Evolutionary conservation across 2,888 invertebrate species (phyloP).

Genomic region (Darwinula stevensoni): DNA sequence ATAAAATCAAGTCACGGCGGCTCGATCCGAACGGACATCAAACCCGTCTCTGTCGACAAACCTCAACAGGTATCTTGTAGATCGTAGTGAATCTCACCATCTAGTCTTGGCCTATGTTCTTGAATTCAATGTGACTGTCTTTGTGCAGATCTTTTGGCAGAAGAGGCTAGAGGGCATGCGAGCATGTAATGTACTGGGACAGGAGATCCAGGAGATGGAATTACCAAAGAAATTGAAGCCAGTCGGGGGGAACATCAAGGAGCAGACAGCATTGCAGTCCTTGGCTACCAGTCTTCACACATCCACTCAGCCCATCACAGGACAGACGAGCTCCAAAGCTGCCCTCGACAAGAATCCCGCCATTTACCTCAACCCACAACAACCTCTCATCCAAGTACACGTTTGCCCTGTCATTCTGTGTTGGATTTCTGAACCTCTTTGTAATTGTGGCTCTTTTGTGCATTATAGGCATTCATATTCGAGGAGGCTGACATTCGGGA

Average conservation of each 20-base stretch:
- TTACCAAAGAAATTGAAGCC: slow-evolving; percentile 22
- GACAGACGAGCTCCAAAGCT: slow-evolving; percentile 52
- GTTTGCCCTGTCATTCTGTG: too few species aligned
- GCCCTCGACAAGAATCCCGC: slow-evolving; percentile 72
- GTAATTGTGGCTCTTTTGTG: too few species aligned
- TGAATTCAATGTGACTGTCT: slow-evolving; percentile 5
- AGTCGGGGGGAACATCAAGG: slow-evolving; percentile 53
- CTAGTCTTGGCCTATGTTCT: too few species aligned
- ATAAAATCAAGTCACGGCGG: slow-evolving; percentile 60
- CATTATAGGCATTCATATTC: too few species aligned
- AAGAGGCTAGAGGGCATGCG: slow-evolving; percentile 36
- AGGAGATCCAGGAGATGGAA: slow-evolving; percentile 49
- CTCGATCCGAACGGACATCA: slow-evolving; percentile 57
- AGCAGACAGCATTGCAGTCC: slow-evolving; percentile 39
- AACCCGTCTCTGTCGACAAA: slow-evolving; percentile 71
- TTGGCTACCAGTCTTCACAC: slow-evolving; percentile 85
- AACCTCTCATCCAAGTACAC: too few species aligned
- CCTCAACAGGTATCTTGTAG: slow-evolving; percentile 34
- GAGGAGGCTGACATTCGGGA: too few species aligned
- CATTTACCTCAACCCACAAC: slow-evolving; percentile 78
- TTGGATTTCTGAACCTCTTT: too few species aligned
- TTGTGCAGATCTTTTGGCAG: slow-evolving; percentile 26
- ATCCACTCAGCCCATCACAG: slow-evolving; percentile 58
- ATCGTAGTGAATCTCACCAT: background rate
- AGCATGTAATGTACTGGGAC: slow-evolving; percentile 60